Base-by-base conservation (phyloP, 2,888 invertebrate genomes). In the Epinotia bilunana region DNA sequence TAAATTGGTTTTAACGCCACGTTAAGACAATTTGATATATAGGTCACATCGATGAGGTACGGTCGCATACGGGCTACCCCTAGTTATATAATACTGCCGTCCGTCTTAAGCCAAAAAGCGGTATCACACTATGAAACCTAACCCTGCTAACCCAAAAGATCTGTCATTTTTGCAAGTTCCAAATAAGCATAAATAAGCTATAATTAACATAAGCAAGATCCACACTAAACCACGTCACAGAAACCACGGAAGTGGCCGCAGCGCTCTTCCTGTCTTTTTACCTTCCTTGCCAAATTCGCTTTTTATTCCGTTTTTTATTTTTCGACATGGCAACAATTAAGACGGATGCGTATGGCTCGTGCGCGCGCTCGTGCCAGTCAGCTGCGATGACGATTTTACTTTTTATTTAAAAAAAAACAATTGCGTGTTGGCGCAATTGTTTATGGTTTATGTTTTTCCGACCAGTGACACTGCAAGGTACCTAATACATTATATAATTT, bases 181-280 rank as follows among this genome's bases (percentile, higher is more conserved):
- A 16, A 16, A 53, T n/a, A 39, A 39, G 9, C 39, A 53, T 53
- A 53, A 16, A 53, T 16, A 20, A 9, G 11, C 53, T n/a, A 53
- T 58, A 46, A 68, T 46, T 33, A 57, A 9, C 20, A 71, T 49
- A 61, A 55, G 63, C 12, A 57, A 79, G 72, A 77, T 91, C 92
- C 88, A 88, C 73, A 80, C 49, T 83, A 86, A 73, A 46, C 77
- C 72, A 61, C 53, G 71, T n/a, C 76, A 58, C 76, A 78, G 84
- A 84, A 79, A 92, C 92, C 93, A 80, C 93, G 93, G 93, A 93
- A 93, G 91, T 91, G 80, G 83, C 92, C 93, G 83, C 93, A 91
- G 90, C 90, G 90, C 91, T 92, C 92, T 93, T 92, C 93, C 93
- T 90, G 92, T 88, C 89, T 88, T 87, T 85, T 87, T 85, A 86